A percentile compares a stretch with the other conserved stretches of the same genome.
phyloP scores from a whole-genome alignment of 2,888 invertebrate genomes.

The Hedychridium roseum region DNA sequence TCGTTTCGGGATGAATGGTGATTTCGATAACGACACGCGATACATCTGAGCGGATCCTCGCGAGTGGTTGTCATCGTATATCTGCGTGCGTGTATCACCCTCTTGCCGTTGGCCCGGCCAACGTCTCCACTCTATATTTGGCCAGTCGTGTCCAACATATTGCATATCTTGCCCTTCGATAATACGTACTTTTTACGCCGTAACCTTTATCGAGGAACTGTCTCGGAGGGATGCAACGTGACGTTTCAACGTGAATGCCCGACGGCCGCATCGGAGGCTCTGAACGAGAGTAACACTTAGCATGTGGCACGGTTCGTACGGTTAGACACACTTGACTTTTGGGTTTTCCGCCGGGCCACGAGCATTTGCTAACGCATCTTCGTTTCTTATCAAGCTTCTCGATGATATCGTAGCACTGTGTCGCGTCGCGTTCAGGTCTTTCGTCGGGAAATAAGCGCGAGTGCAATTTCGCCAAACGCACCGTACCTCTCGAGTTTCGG shows the following conservation, averaged over 20 bases:
- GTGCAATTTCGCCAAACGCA: no score
- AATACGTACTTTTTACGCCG: slow-evolving; percentile 43
- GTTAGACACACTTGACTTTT: slow-evolving; percentile 28
- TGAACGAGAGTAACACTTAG: slow-evolving; percentile 33
- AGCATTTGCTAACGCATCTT: no score
- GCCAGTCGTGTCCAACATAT: slow-evolving; percentile 62
- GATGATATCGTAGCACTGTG: not conserved
- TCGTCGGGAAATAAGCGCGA: no score
- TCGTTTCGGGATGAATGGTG: slow-evolving; percentile 54
- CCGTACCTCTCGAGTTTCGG: no score
- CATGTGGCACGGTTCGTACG: slow-evolving; percentile 39
- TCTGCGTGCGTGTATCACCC: slow-evolving; percentile 48
- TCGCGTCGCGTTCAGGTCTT: not conserved
- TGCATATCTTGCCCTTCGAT: slow-evolving; percentile 53
- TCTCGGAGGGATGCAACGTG: slow-evolving; percentile 39
- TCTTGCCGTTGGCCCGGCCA: slow-evolving; percentile 55
- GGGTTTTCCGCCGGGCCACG: no score
- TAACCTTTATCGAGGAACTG: slow-evolving; percentile 32
- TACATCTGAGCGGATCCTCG: no score
- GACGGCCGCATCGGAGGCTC: slow-evolving; percentile 32
- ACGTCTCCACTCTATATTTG: slow-evolving; percentile 62
- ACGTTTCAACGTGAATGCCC: slow-evolving; percentile 35
- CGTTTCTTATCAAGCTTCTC: not conserved
- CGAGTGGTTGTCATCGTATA: slow-evolving; percentile 49
- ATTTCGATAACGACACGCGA: slow-evolving; percentile 51